phyloP scores from a whole-genome alignment of 2,888 invertebrate species.

The Drosophila multiciliata region DNA sequence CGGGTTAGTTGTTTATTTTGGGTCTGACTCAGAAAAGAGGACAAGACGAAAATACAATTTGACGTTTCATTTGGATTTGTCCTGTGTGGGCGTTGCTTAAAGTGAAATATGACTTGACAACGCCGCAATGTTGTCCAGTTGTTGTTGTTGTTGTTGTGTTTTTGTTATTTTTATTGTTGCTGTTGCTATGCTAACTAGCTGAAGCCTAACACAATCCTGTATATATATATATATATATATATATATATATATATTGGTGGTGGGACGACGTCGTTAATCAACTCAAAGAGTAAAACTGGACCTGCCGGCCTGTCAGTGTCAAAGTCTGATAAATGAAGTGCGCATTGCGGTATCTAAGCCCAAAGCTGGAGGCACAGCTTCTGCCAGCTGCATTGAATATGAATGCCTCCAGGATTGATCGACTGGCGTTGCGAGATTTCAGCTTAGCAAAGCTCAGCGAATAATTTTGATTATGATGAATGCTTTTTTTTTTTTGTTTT shows the following conservation, averaged over 20 bases:
- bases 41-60: conserved; percentile 63
- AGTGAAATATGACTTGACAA: conserved; percentile 78
- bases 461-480: conserved; percentile 31
- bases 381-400: conserved; percentile 1
- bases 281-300: conserved; percentile 62
- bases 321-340: conserved; percentile 75
- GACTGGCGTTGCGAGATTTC: conserved; percentile 9
- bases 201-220: conserved; percentile 3
- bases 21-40: conserved; percentile 25
- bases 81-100: conserved; percentile 56
- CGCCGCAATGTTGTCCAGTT: conserved; percentile 40
- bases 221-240: background rate
- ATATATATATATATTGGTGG: conserved; percentile 9
- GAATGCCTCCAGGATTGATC: conserved; percentile 16
- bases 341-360: conserved; percentile 33
- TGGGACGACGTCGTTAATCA: conserved; percentile 67
- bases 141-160: conserved; percentile 12
- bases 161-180: conserved; percentile 3
- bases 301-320: conserved; percentile 67
- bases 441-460: conserved; percentile 5
- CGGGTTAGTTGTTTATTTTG: conserved; percentile 15
- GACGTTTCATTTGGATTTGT: conserved; percentile 74
- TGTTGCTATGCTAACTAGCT: conserved; percentile 44
- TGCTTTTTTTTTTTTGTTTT: background rate
- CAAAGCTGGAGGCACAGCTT: conserved; percentile 17